These are phyloP conservation scores for Thinocorus orbignyianus DNA, from an alignment of 2,113 vertebrate genomes.

Conservation along the genomic window DNA sequence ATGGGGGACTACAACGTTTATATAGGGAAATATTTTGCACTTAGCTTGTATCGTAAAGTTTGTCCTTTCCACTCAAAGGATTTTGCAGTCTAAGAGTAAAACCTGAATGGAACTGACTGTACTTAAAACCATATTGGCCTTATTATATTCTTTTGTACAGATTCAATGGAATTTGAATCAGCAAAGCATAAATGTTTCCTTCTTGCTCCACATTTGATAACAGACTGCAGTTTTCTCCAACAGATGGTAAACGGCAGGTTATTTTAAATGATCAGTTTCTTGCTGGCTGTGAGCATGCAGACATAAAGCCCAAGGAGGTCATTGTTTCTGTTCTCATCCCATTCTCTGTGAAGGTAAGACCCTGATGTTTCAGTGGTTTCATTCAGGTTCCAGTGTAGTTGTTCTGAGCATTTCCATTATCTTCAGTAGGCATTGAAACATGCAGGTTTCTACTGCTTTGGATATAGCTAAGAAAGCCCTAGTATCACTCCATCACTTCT, in stretches of 20 bases:
- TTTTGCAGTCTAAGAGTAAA: neutral
- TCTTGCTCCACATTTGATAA: neutral
- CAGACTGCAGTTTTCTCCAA: neutral
- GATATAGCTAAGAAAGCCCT: neutral
- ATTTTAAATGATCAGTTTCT: conserved; percentile 78
- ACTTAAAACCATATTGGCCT: neutral
- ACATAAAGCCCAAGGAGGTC: conserved; percentile 74
- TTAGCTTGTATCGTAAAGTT: neutral
- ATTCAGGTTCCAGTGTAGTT: neutral
- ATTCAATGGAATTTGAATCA: neutral
- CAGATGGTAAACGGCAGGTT: conserved; percentile 69
- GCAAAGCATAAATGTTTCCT: neutral
- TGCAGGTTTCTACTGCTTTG: neutral
- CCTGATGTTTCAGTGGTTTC: neutral
- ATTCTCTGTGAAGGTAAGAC: conserved; percentile 71
- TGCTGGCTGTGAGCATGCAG: conserved; percentile 70
- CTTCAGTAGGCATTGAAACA: neutral
- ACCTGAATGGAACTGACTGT: neutral
- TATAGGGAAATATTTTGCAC: neutral
- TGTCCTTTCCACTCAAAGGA: neutral
- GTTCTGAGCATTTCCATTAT: neutral
- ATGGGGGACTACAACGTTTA: neutral
- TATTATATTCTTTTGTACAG: neutral
- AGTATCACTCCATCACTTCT: neutral
- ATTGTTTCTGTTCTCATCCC: conserved; percentile 79